Conservation (phyloP, 1,140 invertebrate species). For the Tetramorium simillimum region DNA sequence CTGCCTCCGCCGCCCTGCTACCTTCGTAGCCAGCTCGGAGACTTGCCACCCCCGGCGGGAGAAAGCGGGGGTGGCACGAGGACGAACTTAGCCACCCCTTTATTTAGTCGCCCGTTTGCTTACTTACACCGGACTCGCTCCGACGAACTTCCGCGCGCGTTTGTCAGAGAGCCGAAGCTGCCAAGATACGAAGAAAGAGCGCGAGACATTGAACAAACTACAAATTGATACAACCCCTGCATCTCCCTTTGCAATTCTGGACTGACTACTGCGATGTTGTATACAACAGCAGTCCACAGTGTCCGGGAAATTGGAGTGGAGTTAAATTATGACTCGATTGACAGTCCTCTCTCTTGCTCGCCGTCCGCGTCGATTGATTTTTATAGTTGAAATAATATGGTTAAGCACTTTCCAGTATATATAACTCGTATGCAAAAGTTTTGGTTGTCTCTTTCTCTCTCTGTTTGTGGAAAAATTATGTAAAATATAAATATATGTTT, state of each 20-base stretch:
- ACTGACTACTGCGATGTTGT: conserved; percentile 3
- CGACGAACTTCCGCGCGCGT: conserved; percentile 52
- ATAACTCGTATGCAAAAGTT: background rate
- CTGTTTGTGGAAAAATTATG: background rate
- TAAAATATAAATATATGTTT: background rate
- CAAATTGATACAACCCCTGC: conserved; percentile 66
- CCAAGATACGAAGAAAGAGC: conserved; percentile 61
- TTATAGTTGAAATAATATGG: conserved; percentile 62
- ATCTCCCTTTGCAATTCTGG: background rate
- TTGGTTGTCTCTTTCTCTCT: background rate
- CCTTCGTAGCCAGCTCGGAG: conserved; percentile 35
- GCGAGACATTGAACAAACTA: conserved; percentile 68
- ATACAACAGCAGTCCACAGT: conserved; percentile 55
- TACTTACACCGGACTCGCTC: conserved; percentile 63
- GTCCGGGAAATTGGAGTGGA: conserved; percentile 44
- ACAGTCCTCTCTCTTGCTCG: conserved; percentile 42
- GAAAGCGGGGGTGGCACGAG: no score
- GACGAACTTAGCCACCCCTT: conserved; percentile 63
- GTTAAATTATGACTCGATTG: conserved; percentile 61
- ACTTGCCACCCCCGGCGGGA: conserved; percentile 27
- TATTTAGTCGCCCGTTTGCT: conserved; percentile 73
- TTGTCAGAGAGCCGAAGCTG: conserved; percentile 56
- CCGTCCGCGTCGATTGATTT: conserved; percentile 45
- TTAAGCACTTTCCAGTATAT: conserved; percentile 43
- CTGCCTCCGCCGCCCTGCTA: conserved; percentile 55